Evolutionary conservation across 2,113 vertebrate species (phyloP).

Genomic region (Platycercus adscitus): DNA sequence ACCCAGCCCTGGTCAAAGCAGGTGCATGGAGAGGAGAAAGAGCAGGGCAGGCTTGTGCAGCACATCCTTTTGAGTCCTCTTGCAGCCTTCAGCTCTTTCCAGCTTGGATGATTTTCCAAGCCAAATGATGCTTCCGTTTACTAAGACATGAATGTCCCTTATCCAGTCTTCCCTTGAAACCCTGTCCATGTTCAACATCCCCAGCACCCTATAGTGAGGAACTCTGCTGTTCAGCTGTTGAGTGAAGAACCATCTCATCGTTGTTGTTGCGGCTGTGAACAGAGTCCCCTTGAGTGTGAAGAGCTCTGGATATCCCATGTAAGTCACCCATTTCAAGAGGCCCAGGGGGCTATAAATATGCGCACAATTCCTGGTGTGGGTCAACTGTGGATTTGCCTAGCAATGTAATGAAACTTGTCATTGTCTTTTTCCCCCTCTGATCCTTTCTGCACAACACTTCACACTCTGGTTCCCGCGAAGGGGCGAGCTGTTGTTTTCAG

Average conservation of each 20-base stretch:
- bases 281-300: neutral
- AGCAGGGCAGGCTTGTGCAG: neutral
- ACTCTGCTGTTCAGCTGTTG: neutral
- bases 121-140: neutral
- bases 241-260: neutral
- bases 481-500: rapidly evolving
- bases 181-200: neutral
- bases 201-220: neutral
- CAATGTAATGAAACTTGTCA: neutral
- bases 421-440: rapidly evolving
- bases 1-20: neutral
- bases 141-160: neutral
- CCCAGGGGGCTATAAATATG: neutral
- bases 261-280: neutral
- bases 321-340: neutral
- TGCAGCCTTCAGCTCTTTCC: neutral
- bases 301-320: neutral
- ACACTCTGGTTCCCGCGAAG: rapidly evolving
- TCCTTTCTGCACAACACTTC: neutral
- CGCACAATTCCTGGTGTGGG: neutral
- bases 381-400: neutral
- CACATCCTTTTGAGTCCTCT: neutral
- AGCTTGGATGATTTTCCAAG: neutral
- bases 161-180: neutral
- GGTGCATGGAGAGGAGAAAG: neutral